Evolutionary conservation across 2,888 invertebrate species (phyloP), one percentile per base, ranked within the genome.

Genomic region (Agrochola lychnidis): DNA sequence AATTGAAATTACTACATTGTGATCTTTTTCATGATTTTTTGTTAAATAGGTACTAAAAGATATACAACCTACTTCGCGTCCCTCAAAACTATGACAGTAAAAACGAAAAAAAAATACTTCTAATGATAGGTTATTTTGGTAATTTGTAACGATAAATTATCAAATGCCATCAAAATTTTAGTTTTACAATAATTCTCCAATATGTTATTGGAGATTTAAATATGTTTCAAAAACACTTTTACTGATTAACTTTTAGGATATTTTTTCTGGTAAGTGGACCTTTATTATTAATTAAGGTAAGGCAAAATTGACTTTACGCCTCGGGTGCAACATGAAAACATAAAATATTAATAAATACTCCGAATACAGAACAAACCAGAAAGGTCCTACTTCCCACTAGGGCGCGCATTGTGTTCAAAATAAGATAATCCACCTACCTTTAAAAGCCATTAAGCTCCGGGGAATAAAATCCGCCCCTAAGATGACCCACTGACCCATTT

Each of bases 91-190:
- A 66, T 42, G 45, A 74, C 72, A 66, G 10, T 6, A 14, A 6
- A 62, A 51, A 45, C 4, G 6, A 77, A 51, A 76, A 73, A 59
- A n/a, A 76, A 56, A 56, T 9, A 61, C 4, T 53, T 42, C 22
- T 48, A 59, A 53, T 56, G 12, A 16, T 51, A 42, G 62, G 69
- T 69, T 69, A 77, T 22, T 76, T 83, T 73, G n/a, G 12, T 73
- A 48, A 62, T 75, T 40, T 30, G 12, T 53, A 10, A 14, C 10
- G 19, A 7, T 48, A 68, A 42, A 79, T 30, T 42, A 62, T n/a
- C n/a, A 57, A n/a, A 59, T n/a, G 36, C 19, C 36, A n/a, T 68
- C 70, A 45, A 86, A 87, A 86, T 86, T 85, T 83, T 71, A 78
- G 86, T 87, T 71, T 63, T 36, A 30, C 16, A 51, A 45, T 62